Percentiles rank a stretch among this genome's conserved stretches.
These are phyloP conservation scores for Parauchenoglanis punctatus DNA, from an alignment of 2,797 vertebrate genomes.

Conservation along the genomic window DNA sequence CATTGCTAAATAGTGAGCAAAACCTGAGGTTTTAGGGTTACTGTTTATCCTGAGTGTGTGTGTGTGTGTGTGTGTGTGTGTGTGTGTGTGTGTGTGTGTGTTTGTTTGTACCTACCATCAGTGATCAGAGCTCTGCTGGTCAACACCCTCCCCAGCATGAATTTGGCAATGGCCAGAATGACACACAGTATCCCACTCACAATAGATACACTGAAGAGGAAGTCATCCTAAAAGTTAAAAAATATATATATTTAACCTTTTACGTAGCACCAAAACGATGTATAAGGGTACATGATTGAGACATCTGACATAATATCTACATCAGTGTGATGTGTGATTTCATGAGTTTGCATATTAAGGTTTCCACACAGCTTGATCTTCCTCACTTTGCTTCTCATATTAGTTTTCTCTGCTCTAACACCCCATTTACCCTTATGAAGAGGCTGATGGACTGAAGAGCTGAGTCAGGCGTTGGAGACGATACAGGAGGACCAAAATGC, in stretches of 20 bases:
- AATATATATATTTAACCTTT: neutral
- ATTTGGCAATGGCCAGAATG: constrained; percentile 89
- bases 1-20: neutral
- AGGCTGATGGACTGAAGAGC: neutral
- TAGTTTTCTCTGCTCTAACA: neutral
- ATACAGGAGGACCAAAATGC: neutral
- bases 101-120: constrained; percentile 78
- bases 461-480: neutral
- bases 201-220: constrained; percentile 94
- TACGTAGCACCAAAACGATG: neutral
- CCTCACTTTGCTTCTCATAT: neutral
- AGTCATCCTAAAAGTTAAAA: constrained; percentile 82
- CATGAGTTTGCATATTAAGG: neutral
- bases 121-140: constrained; percentile 96
- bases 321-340: neutral
- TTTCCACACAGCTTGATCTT: neutral
- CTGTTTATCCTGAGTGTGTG: neutral
- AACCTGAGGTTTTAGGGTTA: neutral
- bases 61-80: neutral
- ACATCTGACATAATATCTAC: neutral
- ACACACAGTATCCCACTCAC: constrained; percentile 91
- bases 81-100: constrained; percentile 21
- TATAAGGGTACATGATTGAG: neutral
- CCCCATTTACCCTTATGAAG: neutral
- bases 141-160: constrained; percentile 92